Evolutionary conservation across 2,113 vertebrate genomes (phyloP).

Genomic region (Anhinga anhinga): DNA sequence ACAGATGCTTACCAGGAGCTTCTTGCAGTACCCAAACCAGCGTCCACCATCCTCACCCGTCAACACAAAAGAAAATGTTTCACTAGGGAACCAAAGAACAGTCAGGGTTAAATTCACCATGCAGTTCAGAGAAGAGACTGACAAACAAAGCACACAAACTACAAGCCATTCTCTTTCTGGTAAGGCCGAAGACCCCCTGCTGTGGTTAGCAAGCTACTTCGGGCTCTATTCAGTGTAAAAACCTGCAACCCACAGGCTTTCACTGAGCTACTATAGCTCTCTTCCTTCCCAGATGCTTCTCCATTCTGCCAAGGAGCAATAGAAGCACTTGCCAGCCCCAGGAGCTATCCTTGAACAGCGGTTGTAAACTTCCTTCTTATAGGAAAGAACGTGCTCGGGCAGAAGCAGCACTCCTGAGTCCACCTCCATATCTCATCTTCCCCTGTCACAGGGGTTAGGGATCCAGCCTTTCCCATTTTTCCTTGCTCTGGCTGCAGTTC

Average conservation of each 20-base stretch:
- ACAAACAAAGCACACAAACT: not conserved
- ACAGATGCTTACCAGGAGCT: slow-evolving; percentile 89
- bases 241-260: not conserved
- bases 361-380: not conserved
- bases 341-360: not conserved
- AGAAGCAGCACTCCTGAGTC: not conserved
- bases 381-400: not conserved
- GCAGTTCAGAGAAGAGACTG: not conserved
- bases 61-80: slow-evolving; percentile 96
- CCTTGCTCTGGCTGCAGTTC: not conserved
- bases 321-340: not conserved
- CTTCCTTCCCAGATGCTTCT: not conserved
- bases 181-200: not conserved
- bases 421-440: not conserved
- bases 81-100: slow-evolving; percentile 75
- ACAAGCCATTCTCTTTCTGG: not conserved
- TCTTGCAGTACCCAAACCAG: slow-evolving; percentile 97
- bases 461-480: not conserved
- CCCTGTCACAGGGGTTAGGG: not conserved
- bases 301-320: not conserved
- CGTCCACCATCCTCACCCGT: slow-evolving; percentile 96
- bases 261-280: not conserved
- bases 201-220: not conserved
- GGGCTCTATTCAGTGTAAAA: not conserved
- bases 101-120: not conserved